Evolutionary conservation across 2,888 invertebrate genomes (phyloP), one percentile per base, ranked within the genome.

Genomic region (Ischnura elegans): DNA sequence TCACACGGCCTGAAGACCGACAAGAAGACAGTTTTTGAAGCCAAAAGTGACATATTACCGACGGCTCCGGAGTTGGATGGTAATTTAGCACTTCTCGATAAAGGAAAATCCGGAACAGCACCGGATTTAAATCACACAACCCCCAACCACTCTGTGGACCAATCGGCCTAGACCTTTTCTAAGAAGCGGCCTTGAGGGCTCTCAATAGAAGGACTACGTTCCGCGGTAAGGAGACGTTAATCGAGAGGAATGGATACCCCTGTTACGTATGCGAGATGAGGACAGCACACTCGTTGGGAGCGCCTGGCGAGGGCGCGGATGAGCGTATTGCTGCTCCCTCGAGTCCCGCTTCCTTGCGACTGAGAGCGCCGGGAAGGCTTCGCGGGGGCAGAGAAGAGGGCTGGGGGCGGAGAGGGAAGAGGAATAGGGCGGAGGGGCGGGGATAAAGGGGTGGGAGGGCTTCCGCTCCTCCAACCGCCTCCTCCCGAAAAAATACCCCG

Each of bases 261-360:
- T 43, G 19, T 42, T 19, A 61, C 61, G 61, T 2, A 61, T n/a
- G 61, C 85, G n/a, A 85, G 85, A 85, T 4, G 2, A 5, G 86
- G 85, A 85, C n/a, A 6, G 43, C 43, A 51, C 51, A 19, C 51
- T 43, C 42, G 85, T 2, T 16, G 42, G 55, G 55, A 55, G 86
- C 45, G 86, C 36, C 36, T 36, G 45, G 45, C 86, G 90, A 43
- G 43, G 43, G 55, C 61, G 51, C 51, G 51, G 51, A 51, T 51
- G 25, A 61, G 1, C n/a, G 61, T 55, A 21, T 43, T 43, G 61
- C 61, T 87, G 90, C 90, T 90, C 90, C 90, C 43, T 90, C 90
- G 61, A 90, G 61, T 61, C 90, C 90, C 90, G 90, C 90, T 90
- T 90, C 90, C 90, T 61, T 90, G 90, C 90, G 90, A 90, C 90